Conservation (phyloP, 2,797 vertebrate species). For the Astyanax mexicanus region DNA sequence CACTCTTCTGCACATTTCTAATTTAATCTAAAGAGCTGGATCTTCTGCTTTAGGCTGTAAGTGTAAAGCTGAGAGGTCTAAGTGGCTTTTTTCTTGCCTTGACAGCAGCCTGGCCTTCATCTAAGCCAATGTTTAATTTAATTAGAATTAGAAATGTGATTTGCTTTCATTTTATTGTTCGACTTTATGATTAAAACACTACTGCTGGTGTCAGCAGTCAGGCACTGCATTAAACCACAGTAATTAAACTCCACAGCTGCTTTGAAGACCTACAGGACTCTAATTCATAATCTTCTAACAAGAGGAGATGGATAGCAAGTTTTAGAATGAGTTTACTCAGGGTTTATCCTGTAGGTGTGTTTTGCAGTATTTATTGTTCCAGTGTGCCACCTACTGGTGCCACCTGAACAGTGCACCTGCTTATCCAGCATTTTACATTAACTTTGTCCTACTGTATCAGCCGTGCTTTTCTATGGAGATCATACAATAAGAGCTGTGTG, state of each 20-base stretch:
- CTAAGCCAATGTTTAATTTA: background rate
- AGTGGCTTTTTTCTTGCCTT: background rate
- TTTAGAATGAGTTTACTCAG: background rate
- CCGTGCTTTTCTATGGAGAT: too few relatives aligned
- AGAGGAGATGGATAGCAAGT: background rate
- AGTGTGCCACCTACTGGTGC: slow-evolving; percentile 17
- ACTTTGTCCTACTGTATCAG: too few relatives aligned
- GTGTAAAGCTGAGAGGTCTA: slow-evolving; percentile 16
- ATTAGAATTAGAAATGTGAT: background rate
- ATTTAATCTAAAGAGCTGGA: background rate
- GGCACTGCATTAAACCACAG: background rate
- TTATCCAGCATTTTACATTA: too few relatives aligned
- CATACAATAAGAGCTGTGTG: too few relatives aligned
- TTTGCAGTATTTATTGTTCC: background rate
- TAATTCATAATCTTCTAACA: background rate
- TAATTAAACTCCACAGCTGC: background rate
- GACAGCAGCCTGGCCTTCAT: background rate
- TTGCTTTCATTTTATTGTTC: background rate
- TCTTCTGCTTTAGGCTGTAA: background rate
- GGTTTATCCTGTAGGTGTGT: too few relatives aligned
- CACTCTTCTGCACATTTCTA: background rate
- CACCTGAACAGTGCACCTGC: background rate
- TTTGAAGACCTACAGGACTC: background rate
- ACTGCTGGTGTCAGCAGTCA: background rate
- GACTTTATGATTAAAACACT: background rate